phyloP scores from a whole-genome alignment of 2,797 vertebrate species.

The Enteromius mattozi region DNA sequence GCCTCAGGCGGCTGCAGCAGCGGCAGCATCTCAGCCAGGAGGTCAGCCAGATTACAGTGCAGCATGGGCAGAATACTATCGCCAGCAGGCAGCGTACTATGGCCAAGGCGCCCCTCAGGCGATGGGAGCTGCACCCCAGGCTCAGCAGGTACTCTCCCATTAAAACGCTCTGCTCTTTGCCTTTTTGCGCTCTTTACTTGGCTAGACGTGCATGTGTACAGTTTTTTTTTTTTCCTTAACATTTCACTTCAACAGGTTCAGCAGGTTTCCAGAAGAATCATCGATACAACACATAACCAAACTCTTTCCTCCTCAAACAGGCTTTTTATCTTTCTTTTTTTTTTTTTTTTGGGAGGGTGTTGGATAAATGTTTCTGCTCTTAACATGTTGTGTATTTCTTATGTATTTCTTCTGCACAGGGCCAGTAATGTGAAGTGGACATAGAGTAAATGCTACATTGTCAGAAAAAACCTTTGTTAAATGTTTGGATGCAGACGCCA shows the following conservation, averaged over 20 bases:
- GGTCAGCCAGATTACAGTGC: constrained; percentile 96
- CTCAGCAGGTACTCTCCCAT: constrained; percentile 80
- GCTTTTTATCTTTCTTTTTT: constrained; percentile 78
- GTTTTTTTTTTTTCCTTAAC: constrained; percentile 53
- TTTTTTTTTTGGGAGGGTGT: constrained; percentile 77
- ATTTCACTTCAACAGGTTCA: constrained; percentile 72
- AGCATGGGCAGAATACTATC: constrained; percentile 97
- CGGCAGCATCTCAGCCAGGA: constrained; percentile 85
- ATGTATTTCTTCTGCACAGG: constrained; percentile 99
- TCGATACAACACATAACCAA: constrained; percentile 71
- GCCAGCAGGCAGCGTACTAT: constrained; percentile 96
- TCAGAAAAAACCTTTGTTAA: constrained; percentile 99
- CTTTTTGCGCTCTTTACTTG: neutral
- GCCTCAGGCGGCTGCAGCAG: constrained; percentile 89
- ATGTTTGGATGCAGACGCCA: constrained; percentile 99
- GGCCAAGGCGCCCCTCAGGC: constrained; percentile 94
- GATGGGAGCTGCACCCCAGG: constrained; percentile 94
- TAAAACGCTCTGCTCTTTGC: constrained; percentile 46
- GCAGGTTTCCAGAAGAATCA: constrained; percentile 84
- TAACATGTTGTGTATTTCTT: constrained; percentile 99
- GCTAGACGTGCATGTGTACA: neutral
- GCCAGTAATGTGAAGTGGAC: constrained; percentile 99
- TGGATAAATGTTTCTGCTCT: constrained; percentile 91
- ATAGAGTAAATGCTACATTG: constrained; percentile 99
- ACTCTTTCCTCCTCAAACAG: constrained; percentile 71